Evolutionary conservation across 2,797 vertebrate genomes (phyloP).

Genomic region (Lagocephalus sceleratus): DNA sequence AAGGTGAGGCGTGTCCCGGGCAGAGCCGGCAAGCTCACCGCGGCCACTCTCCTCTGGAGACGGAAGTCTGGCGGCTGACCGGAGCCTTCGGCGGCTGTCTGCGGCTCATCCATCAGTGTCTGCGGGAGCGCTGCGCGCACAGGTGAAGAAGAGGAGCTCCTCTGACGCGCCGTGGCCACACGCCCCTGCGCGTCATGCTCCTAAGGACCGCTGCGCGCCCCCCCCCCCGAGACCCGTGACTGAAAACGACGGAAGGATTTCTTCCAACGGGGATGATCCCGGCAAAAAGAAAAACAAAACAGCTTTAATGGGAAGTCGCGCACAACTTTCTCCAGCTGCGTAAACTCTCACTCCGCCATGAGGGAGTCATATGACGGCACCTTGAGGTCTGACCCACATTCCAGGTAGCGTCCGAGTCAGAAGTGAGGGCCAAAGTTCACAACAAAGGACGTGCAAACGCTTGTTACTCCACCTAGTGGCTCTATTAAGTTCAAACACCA

Average conservation of each 20-base stretch:
- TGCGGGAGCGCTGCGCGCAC: neutral
- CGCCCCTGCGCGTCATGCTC: constrained; percentile 12
- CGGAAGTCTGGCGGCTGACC: constrained; percentile 1
- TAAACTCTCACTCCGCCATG: constrained; percentile 5
- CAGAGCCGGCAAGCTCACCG: constrained; percentile 45
- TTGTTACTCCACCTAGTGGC: constrained; percentile 52
- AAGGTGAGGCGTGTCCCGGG: constrained; percentile 57
- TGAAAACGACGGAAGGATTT: neutral
- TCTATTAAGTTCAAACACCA: neutral
- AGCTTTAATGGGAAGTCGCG: neutral
- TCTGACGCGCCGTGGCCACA: constrained; percentile 8
- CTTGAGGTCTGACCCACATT: constrained; percentile 55
- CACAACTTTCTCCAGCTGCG: neutral
- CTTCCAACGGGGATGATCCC: neutral
- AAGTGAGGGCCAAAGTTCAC: constrained; percentile 32
- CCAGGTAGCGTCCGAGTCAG: constrained; percentile 43
- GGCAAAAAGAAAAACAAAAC: neutral
- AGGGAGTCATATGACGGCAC: constrained; percentile 66
- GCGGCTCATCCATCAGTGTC: constrained; percentile 29
- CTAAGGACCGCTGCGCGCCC: neutral
- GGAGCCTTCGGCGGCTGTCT: too few relatives aligned
- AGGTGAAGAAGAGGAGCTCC: constrained; percentile 15
- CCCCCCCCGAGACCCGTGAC: neutral
- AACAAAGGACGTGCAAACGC: neutral
- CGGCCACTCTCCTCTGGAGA: constrained; percentile 39